Evolutionary conservation across 2,797 vertebrate species (phyloP).

Genomic region (Micrastur ruficollis): DNA sequence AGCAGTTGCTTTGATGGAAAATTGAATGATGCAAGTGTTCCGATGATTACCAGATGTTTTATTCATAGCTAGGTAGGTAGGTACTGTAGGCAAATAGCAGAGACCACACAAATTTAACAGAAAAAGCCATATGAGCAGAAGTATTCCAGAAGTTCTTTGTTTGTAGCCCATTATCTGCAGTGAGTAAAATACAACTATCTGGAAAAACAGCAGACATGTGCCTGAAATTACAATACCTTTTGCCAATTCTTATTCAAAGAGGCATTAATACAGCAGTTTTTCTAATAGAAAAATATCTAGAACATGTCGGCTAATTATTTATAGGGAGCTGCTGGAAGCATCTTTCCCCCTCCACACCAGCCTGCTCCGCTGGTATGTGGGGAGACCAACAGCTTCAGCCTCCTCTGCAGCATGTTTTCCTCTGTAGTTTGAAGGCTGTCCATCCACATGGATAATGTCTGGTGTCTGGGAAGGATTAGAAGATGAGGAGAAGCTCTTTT

Average conservation of each 20-base stretch:
- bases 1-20: conserved; percentile 23
- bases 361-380: background rate
- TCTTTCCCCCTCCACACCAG: background rate
- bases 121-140: background rate
- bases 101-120: background rate
- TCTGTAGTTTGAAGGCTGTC: background rate
- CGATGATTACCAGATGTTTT: conserved; percentile 44
- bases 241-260: background rate
- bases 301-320: background rate
- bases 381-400: background rate
- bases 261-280: background rate
- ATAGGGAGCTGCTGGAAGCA: background rate
- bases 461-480: background rate
- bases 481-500: background rate
- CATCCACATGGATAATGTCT: background rate
- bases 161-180: background rate
- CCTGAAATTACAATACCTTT: background rate
- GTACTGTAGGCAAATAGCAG: background rate
- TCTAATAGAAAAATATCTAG: background rate
- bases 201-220: background rate
- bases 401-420: background rate
- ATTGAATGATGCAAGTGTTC: conserved; percentile 9
- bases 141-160: background rate
- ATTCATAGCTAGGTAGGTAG: conserved; percentile 10
- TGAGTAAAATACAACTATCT: background rate